Percentiles rank a stretch among this genome's conserved stretches.
phyloP scores from a whole-genome alignment of 2,113 vertebrate species.

The Jacana jacana region DNA sequence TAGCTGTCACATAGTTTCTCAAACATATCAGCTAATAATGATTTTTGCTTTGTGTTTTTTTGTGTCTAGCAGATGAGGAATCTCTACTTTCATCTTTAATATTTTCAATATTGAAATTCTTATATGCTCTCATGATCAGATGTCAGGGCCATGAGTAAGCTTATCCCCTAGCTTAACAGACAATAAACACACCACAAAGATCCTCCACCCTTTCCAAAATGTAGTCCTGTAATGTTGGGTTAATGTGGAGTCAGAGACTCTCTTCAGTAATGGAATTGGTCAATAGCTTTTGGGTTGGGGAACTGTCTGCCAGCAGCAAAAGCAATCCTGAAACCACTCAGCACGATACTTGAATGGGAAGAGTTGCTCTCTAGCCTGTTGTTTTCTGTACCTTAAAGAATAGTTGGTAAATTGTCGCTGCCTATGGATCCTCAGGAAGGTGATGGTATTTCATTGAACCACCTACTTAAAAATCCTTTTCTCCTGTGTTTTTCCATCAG shows the following conservation, averaged over 20 bases:
- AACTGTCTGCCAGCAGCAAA: neutral
- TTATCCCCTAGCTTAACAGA: neutral
- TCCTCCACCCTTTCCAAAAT: neutral
- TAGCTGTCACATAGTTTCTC: conserved; percentile 45
- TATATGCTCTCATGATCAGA: conserved; percentile 1
- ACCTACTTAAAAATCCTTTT: neutral
- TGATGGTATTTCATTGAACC: neutral
- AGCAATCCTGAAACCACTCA: neutral
- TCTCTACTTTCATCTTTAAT: conserved; percentile 52
- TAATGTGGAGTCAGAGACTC: neutral
- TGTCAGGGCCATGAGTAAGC: neutral
- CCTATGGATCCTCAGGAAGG: neutral
- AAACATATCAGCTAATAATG: conserved; percentile 50
- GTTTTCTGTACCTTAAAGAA: neutral
- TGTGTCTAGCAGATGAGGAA: neutral
- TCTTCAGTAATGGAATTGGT: neutral
- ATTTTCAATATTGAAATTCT: conserved; percentile 46
- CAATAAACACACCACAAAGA: neutral
- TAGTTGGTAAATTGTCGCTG: neutral
- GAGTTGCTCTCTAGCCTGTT: neutral
- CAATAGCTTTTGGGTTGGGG: neutral
- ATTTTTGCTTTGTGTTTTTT: conserved; percentile 42
- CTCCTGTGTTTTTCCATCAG: neutral
- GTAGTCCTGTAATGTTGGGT: neutral
- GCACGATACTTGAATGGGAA: neutral